Percentiles rank a stretch among this genome's conserved stretches.
Conservation (phyloP, 2,797 vertebrate genomes). For the Pseudocheirus occidentalis region DNA sequence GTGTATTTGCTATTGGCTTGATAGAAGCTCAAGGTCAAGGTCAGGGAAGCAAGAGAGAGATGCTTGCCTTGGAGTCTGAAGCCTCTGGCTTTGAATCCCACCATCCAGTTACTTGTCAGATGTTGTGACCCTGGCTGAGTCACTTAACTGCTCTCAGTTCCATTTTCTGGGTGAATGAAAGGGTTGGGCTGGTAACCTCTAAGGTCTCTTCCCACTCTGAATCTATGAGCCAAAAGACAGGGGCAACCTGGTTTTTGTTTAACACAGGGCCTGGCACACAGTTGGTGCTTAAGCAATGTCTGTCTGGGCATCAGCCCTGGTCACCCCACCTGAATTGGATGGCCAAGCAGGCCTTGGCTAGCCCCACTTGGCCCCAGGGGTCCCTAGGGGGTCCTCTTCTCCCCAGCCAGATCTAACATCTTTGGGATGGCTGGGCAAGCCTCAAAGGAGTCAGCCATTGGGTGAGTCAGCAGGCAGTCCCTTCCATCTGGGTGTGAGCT, state of each 20-base stretch:
- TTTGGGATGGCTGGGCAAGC: neutral
- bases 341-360: neutral
- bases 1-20: neutral
- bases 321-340: neutral
- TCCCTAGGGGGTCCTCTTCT: neutral
- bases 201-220: neutral
- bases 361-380: neutral
- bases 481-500: constrained; percentile 61
- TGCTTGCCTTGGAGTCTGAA: neutral
- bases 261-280: neutral
- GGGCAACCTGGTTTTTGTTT: neutral
- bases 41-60: neutral
- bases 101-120: neutral
- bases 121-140: neutral
- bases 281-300: neutral
- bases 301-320: neutral
- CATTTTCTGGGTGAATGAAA: neutral
- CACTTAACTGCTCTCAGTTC: neutral
- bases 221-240: neutral
- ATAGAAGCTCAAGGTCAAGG: no score
- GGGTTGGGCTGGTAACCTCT: neutral
- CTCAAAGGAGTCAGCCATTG: neutral
- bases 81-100: neutral
- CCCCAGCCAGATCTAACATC: neutral
- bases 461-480: constrained; percentile 61